Conservation (phyloP, 2,113 vertebrate species). For the Cyphomyrus discorhynchus region DNA sequence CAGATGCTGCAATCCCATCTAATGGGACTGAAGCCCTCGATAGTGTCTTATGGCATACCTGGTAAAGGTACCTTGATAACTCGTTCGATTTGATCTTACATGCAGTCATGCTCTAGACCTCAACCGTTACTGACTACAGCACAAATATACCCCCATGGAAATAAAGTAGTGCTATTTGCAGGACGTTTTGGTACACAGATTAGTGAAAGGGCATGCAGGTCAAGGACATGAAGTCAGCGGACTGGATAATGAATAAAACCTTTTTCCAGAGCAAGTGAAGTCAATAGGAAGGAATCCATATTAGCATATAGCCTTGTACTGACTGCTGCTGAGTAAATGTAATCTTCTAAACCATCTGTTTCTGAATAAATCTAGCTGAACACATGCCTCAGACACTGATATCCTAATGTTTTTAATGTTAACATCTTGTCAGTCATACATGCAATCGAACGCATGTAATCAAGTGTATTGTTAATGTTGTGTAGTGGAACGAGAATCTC, state of each 20-base stretch:
- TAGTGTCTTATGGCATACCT: background rate
- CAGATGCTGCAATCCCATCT: slow-evolving; percentile 12
- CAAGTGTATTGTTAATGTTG: background rate
- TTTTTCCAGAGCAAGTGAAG: background rate
- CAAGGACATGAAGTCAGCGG: background rate
- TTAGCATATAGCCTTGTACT: background rate
- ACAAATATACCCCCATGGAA: background rate
- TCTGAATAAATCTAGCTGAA: background rate
- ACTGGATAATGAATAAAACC: background rate
- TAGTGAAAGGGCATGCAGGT: background rate
- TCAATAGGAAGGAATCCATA: background rate
- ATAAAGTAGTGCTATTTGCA: background rate
- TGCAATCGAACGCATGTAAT: background rate
- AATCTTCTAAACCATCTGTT: background rate
- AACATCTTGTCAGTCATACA: background rate
- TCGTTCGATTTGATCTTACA: slow-evolving; percentile 23
- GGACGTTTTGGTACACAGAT: background rate
- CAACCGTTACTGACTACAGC: slow-evolving; percentile 32
- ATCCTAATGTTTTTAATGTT: background rate
- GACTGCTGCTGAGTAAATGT: background rate
- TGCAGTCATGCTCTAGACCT: slow-evolving; percentile 19
- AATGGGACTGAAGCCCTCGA: background rate
- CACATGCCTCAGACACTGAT: background rate
- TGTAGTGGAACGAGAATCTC: background rate
- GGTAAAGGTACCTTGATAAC: slow-evolving; percentile 33